phyloP scores from a whole-genome alignment of 1,140 invertebrate genomes.

The Phymorhynchus buccinoides region DNA sequence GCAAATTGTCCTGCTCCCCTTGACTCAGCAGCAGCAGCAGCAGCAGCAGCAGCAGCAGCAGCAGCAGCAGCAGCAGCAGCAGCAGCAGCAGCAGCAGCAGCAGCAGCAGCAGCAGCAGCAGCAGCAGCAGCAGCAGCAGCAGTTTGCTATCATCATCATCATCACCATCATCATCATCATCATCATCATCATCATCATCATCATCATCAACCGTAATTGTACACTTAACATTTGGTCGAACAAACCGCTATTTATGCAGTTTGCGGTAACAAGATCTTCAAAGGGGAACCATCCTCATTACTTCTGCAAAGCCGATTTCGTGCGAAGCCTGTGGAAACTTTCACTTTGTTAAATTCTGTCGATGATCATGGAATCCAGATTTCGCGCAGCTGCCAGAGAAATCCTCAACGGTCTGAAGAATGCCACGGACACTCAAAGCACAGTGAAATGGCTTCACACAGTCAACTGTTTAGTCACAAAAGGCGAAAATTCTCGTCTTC shows the following conservation, averaged over 20 bases:
- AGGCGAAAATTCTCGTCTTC: not conserved
- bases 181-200: no score
- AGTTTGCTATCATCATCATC: no score
- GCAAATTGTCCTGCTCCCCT: no score
- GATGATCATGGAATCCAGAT: conserved; percentile 5
- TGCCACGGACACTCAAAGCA: conserved; percentile 9
- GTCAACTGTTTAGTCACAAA: not conserved
- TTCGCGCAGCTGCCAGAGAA: conserved; percentile 13
- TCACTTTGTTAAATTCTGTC: not conserved
- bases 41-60: no score
- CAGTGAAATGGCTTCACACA: conserved; percentile 9
- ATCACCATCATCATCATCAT: no score
- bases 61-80: no score
- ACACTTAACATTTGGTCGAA: no score
- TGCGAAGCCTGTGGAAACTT: not conserved
- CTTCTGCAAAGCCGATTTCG: not conserved
- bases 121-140: no score
- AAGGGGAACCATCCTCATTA: conserved; percentile 10
- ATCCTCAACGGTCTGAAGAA: conserved; percentile 18
- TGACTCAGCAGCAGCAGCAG: no score
- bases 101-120: no score
- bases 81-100: no score
- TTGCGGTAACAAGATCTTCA: not conserved
- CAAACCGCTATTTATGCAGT: not conserved
- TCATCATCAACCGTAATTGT: no score